These are phyloP conservation scores for Danaus chrysippus DNA, from an alignment of 2,888 invertebrate genomes.

Conservation along the genomic window DNA sequence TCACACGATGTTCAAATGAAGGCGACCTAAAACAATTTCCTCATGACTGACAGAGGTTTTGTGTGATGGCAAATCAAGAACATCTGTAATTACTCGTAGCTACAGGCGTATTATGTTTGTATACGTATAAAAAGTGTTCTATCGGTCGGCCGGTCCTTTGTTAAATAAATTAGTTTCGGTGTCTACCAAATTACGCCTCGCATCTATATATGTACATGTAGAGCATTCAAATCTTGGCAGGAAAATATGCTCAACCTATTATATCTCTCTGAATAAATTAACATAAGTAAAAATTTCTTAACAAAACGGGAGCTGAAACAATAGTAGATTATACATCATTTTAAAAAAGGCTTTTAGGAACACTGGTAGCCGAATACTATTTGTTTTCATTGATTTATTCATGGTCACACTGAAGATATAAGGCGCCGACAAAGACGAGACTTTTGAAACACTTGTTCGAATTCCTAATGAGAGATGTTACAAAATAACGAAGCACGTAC, in stretches of 20 bases:
- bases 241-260: slow-evolving; percentile 77
- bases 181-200: slow-evolving; percentile 80
- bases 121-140: slow-evolving; percentile 73
- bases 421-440: slow-evolving; percentile 70
- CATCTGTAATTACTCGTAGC: slow-evolving; percentile 52
- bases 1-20: neutral
- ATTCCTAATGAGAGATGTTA: slow-evolving; percentile 71
- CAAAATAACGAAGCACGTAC: slow-evolving; percentile 64
- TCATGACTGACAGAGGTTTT: slow-evolving; percentile 13
- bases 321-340: slow-evolving; percentile 65
- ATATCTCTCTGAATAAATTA: slow-evolving; percentile 68
- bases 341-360: slow-evolving; percentile 63
- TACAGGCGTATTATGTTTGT: slow-evolving; percentile 67
- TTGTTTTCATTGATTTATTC: slow-evolving; percentile 79
- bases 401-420: slow-evolving; percentile 67
- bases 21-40: slow-evolving; percentile 1
- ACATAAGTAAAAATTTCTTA: slow-evolving; percentile 60
- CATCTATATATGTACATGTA: slow-evolving; percentile 74
- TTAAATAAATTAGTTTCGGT: slow-evolving; percentile 80
- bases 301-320: slow-evolving; percentile 71
- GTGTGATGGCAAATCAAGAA: slow-evolving; percentile 48
- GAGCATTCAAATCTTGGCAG: slow-evolving; percentile 62
- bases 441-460: slow-evolving; percentile 67
- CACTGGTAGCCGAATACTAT: slow-evolving; percentile 76
- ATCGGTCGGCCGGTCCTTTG: slow-evolving; percentile 76